Conservation (phyloP, 2,797 vertebrate species). For the Neostethus bicornis region DNA sequence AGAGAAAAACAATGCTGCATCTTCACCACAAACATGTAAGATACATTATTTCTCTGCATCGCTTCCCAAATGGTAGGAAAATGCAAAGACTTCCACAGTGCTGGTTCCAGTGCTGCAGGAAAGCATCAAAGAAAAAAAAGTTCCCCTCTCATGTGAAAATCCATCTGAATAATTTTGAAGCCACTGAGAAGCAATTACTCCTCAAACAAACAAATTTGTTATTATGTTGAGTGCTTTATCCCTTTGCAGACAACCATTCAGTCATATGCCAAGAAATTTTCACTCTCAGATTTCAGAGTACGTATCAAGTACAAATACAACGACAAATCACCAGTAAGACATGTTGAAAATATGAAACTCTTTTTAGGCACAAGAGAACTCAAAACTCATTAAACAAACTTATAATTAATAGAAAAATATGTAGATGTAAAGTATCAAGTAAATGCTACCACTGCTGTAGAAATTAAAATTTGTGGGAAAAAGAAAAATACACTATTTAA, state of each 20-base stretch:
- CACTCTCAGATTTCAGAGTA: slow-evolving; percentile 38
- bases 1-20: neutral
- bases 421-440: neutral
- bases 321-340: slow-evolving; percentile 10
- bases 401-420: neutral
- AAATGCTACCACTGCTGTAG: neutral
- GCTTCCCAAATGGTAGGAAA: slow-evolving; percentile 9
- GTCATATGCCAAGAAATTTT: slow-evolving; percentile 48
- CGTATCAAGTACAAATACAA: slow-evolving; percentile 38
- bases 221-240: slow-evolving; percentile 29
- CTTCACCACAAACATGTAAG: neutral
- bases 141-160: slow-evolving; percentile 16
- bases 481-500: neutral
- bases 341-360: slow-evolving; percentile 5
- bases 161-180: slow-evolving; percentile 7
- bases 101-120: slow-evolving; percentile 11
- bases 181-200: slow-evolving; percentile 18
- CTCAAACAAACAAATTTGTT: slow-evolving; percentile 40
- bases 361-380: slow-evolving; percentile 15
- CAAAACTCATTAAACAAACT: neutral
- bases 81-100: neutral
- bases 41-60: slow-evolving; percentile 3
- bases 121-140: slow-evolving; percentile 17
- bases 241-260: slow-evolving; percentile 32
- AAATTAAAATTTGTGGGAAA: neutral